Conservation (phyloP, 2,888 invertebrate genomes). For the Protophormia terraenovae region DNA sequence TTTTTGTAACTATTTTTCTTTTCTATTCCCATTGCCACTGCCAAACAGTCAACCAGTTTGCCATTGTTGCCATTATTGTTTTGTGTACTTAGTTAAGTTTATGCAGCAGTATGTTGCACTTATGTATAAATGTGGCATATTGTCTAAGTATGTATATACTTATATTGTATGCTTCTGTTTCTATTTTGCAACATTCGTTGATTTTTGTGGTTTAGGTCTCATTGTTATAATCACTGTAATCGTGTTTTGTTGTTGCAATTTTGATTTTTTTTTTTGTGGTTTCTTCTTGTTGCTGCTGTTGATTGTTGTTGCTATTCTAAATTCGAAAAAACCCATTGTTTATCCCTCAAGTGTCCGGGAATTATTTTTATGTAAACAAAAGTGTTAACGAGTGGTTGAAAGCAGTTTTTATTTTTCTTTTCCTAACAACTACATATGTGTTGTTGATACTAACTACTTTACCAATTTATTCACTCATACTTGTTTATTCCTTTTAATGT, state of each 20-base stretch:
- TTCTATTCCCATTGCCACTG: slow-evolving; percentile 40
- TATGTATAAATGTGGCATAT: slow-evolving; percentile 30
- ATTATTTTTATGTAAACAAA: slow-evolving; percentile 67
- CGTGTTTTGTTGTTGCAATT: slow-evolving; percentile 33
- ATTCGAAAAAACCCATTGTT: slow-evolving; percentile 48
- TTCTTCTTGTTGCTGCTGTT: slow-evolving; percentile 20
- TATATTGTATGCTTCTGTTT: slow-evolving; percentile 25
- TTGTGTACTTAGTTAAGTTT: background rate
- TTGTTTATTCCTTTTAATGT: background rate
- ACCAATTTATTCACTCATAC: slow-evolving; percentile 14
- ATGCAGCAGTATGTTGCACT: slow-evolving; percentile 2
- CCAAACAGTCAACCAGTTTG: too few species aligned
- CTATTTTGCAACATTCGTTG: slow-evolving; percentile 53
- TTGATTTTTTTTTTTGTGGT: background rate
- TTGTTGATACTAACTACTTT: too few species aligned
- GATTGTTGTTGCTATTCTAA: slow-evolving; percentile 6
- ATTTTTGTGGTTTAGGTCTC: slow-evolving; percentile 49
- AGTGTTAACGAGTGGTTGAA: slow-evolving; percentile 77
- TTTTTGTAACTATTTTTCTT: too few species aligned
- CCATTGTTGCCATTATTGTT: background rate
- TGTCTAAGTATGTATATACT: background rate
- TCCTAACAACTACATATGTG: slow-evolving; percentile 31
- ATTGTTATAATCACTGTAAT: slow-evolving; percentile 63
- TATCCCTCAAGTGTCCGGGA: slow-evolving; percentile 60
- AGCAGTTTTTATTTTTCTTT: slow-evolving; percentile 66